Conservation (phyloP, 1,140 invertebrate genomes). For the Tetragnatha versicolor region DNA sequence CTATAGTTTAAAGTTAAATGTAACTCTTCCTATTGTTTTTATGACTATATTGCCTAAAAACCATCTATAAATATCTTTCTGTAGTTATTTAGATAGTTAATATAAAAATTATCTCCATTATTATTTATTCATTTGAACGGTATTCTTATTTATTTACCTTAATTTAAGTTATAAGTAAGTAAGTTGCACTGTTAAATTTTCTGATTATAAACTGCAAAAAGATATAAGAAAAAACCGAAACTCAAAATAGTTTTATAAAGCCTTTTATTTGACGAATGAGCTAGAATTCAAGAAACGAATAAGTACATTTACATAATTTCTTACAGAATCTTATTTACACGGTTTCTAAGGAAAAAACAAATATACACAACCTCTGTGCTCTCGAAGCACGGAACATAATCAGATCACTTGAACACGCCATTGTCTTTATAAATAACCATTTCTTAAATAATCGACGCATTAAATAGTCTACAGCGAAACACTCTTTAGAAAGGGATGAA, state of each 20-base stretch:
- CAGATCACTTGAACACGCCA: too few species aligned
- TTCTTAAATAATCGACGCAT: neutral
- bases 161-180: too few species aligned
- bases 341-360: conserved; percentile 1
- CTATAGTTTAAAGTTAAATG: too few species aligned
- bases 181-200: too few species aligned
- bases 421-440: neutral
- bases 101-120: too few species aligned
- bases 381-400: neutral
- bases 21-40: too few species aligned
- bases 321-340: conserved; percentile 36
- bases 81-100: too few species aligned
- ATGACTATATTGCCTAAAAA: too few species aligned
- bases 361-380: conserved; percentile 9
- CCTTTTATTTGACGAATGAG: conserved; percentile 35
- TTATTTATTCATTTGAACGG: too few species aligned
- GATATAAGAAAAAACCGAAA: neutral
- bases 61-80: too few species aligned
- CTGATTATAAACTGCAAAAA: too few species aligned
- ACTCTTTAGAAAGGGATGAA: conserved; percentile 7
- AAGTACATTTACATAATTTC: conserved; percentile 33
- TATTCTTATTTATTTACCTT: too few species aligned
- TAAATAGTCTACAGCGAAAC: conserved; percentile 16
- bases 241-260: conserved; percentile 23
- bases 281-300: conserved; percentile 39